Base-by-base conservation (phyloP, 2,797 vertebrate species). In the Liasis olivaceus region DNA sequence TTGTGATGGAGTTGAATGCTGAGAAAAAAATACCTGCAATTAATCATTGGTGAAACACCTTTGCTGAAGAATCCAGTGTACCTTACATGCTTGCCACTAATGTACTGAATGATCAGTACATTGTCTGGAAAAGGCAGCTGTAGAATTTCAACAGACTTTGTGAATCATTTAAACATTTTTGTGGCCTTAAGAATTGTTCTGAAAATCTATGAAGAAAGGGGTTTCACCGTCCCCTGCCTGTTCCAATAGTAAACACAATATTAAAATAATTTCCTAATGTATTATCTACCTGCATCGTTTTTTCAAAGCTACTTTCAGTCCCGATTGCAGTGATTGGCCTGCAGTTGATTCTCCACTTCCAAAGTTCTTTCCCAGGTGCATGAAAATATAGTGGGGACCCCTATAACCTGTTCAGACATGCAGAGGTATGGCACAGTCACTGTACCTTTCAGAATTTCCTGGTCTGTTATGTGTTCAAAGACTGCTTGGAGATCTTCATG, bases 361-460 rank as follows among this genome's bases (percentile, higher is more conserved):
- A 62, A 26, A 28, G 0, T 54, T 36, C 0, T 58, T 85, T 28
- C 28, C 36, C 6, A 59, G 69, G 62, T 31, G 28, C 42, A 20
- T 20, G 58, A 31, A 47, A 47, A 24, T 11, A 12, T 8, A 64
- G 3, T 63, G 24, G 24, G n/a, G 63, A 85, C 4, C 54, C 28
- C n/a, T 85, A 62, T 62, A 42, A 87, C 17, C 20, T 26, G 22
- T 89, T 89, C 22, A 88, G 54, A 36, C 51, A 69, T 89, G 15
- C 8, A 24, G 28, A 28, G 20, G 9, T 9, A 15, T 56, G 2
- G 26, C 64, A 63, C n/a, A 0, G 14, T 42, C 26, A 17, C 17
- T 1, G 26, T 97, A 97, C 97, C 97, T 0, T 20, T 22, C n/a
- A 56, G 42, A 92, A 96, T 92, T 93, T 96, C 96, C 64, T 93